phyloP scores from a whole-genome alignment of 2,797 vertebrate genomes.

The Chaunax sp. region DNA sequence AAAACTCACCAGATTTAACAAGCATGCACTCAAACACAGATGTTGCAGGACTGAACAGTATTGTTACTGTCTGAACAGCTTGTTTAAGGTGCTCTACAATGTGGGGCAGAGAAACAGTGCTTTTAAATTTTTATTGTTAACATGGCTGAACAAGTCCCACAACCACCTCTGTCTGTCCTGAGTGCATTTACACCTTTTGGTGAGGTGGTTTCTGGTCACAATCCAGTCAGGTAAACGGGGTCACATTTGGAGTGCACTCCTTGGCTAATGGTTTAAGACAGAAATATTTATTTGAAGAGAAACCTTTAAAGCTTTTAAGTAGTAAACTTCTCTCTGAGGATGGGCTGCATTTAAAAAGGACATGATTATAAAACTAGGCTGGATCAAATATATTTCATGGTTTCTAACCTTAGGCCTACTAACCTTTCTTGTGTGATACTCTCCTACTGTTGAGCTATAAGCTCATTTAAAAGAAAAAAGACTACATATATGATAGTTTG shows the following conservation, averaged over 20 bases:
- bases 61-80: background rate
- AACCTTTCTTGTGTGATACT: too few species aligned
- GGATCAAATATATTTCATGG: background rate
- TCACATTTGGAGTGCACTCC: constrained; percentile 4
- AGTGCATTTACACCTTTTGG: constrained; percentile 33
- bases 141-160: background rate
- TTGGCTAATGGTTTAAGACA: constrained; percentile 1
- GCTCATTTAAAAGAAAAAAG: too few species aligned
- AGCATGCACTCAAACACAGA: background rate
- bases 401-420: background rate
- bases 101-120: background rate
- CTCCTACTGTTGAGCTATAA: too few species aligned
- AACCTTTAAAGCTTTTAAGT: background rate
- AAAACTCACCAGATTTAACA: background rate
- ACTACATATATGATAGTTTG: too few species aligned
- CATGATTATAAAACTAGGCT: too few species aligned
- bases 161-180: constrained; percentile 11
- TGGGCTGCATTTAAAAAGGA: too few species aligned
- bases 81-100: background rate
- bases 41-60: background rate
- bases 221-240: background rate
- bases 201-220: constrained; percentile 22
- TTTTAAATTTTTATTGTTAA: constrained; percentile 11
- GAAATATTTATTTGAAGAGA: background rate
- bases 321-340: background rate